Base-by-base conservation (phyloP, 2,797 vertebrate species). In the Hafferia zeledoni region DNA sequence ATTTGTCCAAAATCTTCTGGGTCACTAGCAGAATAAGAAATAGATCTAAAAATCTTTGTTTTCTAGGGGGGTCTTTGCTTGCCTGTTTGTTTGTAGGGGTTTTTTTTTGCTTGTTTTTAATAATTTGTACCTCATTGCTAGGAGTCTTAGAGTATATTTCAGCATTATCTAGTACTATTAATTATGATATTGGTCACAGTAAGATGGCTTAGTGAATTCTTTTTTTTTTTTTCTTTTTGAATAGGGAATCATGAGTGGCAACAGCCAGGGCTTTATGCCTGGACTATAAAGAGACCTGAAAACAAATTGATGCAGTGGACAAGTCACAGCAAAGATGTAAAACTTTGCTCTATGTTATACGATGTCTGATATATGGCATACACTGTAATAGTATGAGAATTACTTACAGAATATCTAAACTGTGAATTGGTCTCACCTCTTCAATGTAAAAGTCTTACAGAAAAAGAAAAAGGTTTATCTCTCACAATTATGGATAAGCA, bases 161-260 rank as follows among this genome's bases (percentile, higher is more conserved):
- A 83, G 10, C 13, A 46, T 47, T 63, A 67, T 59, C 14, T 49
- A 25, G 4, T 28, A 44, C 31, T 52, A 43, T 23, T 52, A 78
- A 60, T 52, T 1, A 22, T 25, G 0, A 17, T 67, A 47, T 44
- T 64, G 17, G 20, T 65, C 33, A 47, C 20, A 87, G 56, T 24
- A 64, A 24, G 11, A 47, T 16, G 5, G 9, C 20, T 55, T 57
- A 4, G 31, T 43, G 9, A 30, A 22, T 59, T 67, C 0, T 44
- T 16, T 18, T 39, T 39, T 39, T 37, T 46, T 28, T 67, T 33
- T 39, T 11, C 13, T 69, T 31, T 52, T 3, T 5, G 6, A 53
- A 6, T 22, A 57, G 25, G 6, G 2, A 72, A 11, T 49, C 5
- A 17, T 6, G 9, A 39, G 19, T 94, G 0, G 0, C 50, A 72